Conservation (phyloP, 2,888 invertebrate species). For the Euplexia lucipara region DNA sequence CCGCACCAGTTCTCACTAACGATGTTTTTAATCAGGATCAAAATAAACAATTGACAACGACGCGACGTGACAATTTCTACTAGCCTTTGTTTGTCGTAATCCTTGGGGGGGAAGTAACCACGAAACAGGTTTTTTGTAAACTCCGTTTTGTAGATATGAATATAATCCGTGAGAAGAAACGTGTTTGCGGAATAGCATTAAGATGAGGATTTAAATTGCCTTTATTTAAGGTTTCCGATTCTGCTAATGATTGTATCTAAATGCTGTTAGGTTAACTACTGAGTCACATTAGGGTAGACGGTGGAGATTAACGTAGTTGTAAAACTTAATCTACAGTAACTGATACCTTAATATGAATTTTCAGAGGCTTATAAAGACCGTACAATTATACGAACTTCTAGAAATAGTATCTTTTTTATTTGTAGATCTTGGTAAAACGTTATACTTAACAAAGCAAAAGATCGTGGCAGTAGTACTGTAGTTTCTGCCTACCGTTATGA, state of each 20-base stretch:
- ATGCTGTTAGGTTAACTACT: slow-evolving; percentile 24
- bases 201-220: slow-evolving; percentile 31
- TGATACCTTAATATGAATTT: neutral
- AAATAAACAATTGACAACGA: slow-evolving; percentile 34
- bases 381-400: neutral
- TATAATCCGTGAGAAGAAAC: slow-evolving; percentile 49
- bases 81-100: slow-evolving; percentile 53
- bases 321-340: slow-evolving; percentile 12
- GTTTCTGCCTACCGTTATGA: no score
- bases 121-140: slow-evolving; percentile 24
- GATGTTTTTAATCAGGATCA: slow-evolving; percentile 58
- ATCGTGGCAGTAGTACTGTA: no score
- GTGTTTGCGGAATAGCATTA: slow-evolving; percentile 38
- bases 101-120: slow-evolving; percentile 48
- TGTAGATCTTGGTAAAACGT: no score
- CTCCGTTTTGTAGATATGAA: slow-evolving; percentile 29
- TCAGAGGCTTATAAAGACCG: neutral
- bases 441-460: no score
- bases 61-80: slow-evolving; percentile 34
- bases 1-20: slow-evolving; percentile 48
- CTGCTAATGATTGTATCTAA: slow-evolving; percentile 37
- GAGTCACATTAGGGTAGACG: slow-evolving; percentile 10
- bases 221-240: slow-evolving; percentile 37
- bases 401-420: no score
- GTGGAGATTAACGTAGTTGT: slow-evolving; percentile 1